Evolutionary conservation across 2,888 invertebrate species (phyloP).

Genomic region (Leucania comma): DNA sequence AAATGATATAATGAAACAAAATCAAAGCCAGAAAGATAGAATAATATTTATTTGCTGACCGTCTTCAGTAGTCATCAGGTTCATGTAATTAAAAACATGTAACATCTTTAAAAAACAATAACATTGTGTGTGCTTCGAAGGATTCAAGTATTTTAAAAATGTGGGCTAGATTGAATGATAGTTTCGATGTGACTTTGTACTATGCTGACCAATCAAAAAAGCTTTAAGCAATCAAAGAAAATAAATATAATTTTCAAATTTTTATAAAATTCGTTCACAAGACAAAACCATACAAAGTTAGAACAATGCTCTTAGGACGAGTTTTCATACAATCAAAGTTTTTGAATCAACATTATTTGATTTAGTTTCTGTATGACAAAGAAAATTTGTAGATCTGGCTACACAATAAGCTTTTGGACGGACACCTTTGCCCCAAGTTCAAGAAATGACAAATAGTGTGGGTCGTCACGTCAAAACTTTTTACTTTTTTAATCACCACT

Average conservation of each 20-base stretch:
- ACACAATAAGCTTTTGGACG: background rate
- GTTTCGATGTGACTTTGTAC: background rate
- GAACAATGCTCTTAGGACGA: constrained; percentile 21
- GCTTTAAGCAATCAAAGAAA: background rate
- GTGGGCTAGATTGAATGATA: too few relatives aligned
- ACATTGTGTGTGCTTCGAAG: too few relatives aligned
- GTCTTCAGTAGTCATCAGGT: too few relatives aligned
- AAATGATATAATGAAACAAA: too few relatives aligned
- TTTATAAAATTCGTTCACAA: constrained; percentile 3
- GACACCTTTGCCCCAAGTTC: background rate
- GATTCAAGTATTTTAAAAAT: too few relatives aligned
- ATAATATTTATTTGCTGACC: too few relatives aligned
- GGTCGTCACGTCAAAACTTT: background rate
- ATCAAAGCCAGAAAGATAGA: too few relatives aligned
- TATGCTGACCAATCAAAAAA: background rate
- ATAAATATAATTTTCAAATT: constrained; percentile 15
- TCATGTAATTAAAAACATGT: too few relatives aligned
- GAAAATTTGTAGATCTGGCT: background rate
- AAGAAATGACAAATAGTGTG: background rate
- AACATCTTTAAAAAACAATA: too few relatives aligned
- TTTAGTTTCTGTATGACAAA: constrained; percentile 2
- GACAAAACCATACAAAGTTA: constrained; percentile 4
- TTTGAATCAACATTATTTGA: constrained; percentile 38
- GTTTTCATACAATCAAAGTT: constrained; percentile 40
- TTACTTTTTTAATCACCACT: background rate